Evolutionary conservation across 2,113 vertebrate species (phyloP).

Genomic region (Patagioenas fasciata): DNA sequence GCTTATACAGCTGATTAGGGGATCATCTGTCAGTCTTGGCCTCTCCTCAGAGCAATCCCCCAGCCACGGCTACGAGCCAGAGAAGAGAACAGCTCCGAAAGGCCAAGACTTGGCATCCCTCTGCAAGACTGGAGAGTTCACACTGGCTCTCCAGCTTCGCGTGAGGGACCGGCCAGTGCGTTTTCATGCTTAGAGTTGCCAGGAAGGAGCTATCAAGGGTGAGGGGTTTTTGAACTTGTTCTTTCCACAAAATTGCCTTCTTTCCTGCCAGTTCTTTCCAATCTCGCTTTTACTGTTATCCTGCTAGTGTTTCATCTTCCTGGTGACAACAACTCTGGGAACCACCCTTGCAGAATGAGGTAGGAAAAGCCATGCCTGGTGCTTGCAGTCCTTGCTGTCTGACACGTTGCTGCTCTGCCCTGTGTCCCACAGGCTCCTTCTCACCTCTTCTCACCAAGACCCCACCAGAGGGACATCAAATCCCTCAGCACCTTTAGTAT

Average conservation of each 20-base stretch:
- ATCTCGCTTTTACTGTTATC: not conserved
- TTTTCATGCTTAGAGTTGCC: not conserved
- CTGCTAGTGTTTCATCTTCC: not conserved
- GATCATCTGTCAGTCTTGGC: slow-evolving; percentile 56
- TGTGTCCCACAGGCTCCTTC: not conserved
- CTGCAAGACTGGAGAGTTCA: not conserved
- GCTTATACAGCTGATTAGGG: slow-evolving; percentile 51
- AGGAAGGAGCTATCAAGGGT: not conserved
- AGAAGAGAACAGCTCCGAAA: not conserved
- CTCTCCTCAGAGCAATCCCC: not conserved
- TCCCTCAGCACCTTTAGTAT: not conserved
- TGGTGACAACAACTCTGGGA: not conserved
- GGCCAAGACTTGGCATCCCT: not conserved
- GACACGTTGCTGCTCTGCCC: not conserved
- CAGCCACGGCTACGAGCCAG: not conserved
- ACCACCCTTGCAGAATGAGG: not conserved
- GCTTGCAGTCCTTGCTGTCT: too few relatives aligned
- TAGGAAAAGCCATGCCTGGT: not conserved
- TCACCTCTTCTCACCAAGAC: not conserved
- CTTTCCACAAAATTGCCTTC: too few relatives aligned
- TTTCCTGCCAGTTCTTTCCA: not conserved
- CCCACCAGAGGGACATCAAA: not conserved
- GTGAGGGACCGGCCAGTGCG: accelerated
- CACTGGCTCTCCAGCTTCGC: not conserved
- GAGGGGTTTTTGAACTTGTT: not conserved